Base-by-base conservation (phyloP, 2,888 invertebrate species). In the Yponomeuta malinellus region DNA sequence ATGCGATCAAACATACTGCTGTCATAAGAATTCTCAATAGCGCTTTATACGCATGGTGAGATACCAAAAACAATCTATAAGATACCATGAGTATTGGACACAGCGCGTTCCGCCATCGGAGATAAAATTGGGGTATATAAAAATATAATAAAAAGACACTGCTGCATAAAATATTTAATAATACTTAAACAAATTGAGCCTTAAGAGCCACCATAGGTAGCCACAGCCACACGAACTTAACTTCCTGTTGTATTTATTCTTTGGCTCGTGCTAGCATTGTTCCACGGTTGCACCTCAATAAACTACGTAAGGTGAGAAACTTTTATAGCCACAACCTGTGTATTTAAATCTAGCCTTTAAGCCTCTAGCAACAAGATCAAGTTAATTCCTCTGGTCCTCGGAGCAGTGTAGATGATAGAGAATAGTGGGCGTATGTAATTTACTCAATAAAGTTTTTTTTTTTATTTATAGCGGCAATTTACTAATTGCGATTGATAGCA, bases 391-490 rank as follows among this genome's bases (percentile, higher is more conserved):
- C 52, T 2, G 15, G 0, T 59, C 12, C 15, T 15, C 52, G 12
- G 15, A 15, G 52, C 12, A 59, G 5, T 2, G 68, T 71, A 64
- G 72, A 72, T 71, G 71, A 73, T 73, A 74, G 75, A 74, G 75
- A 75, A 71, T 73, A 74, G 74, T 52, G 31, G 68, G 68, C 48
- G 68, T 52, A 77, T 74, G 15, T 59, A 59, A 59, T 59, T 59
- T 59, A 59, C 52, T 59, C 5, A 12, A 5, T 15, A 59, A 15
- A 15, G 12, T 59, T 59, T 59, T 59, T 59, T 23, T 52, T 59
- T 8, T 33, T 59, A 59, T 59, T 59, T 59, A 59, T 59, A 59
- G 52, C 12, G 52, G 52, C 15, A 59, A 15, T 59, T 59, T 15
- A 59, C 52, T 59, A 59, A 68, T 48, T 68, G 68, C 15, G 15